Base-by-base conservation (phyloP, 1,140 invertebrate species). In the Drosophila micromelanica region DNA sequence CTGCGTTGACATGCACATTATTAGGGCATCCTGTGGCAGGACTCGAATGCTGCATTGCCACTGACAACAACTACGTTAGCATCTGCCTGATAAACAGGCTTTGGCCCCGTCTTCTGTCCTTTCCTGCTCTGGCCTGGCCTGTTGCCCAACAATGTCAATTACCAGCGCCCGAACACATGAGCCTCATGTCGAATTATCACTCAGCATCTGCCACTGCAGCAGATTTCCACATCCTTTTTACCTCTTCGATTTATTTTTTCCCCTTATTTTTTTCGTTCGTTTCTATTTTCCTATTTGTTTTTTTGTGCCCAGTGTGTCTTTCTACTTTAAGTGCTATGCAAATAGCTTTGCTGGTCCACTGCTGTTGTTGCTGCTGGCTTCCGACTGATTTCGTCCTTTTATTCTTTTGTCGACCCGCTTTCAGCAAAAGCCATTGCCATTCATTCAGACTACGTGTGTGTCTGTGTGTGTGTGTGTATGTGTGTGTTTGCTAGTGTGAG, bases 251-350 rank as follows among this genome's bases (percentile, higher is more conserved):
- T 63, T 55, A 37, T 38, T 9, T 48, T 40, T 32, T 37, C 17
- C 11, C n/a, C n/a, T n/a, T n/a, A n/a, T 63, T 40, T 32, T 20
- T 27, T 30, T 57, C n/a, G n/a, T 12, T 48, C 15, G 13, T 40
- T 56, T 38, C 30, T 32, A 17, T n/a, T 40, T 17, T 56, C 11
- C 7, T 23, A 3, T 20, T 51, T 32, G 27, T 9, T 30, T 2
- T 11, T 15, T 51, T 23, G 27, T 17, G n/a, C 17, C 46, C 9
- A 7, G 23, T 72, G 57, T 38, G 54, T 63, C 57, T 73, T 74
- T 57, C 51, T 81, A 77, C 77, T 81, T 77, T 77, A 81, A 77
- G 73, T 81, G 69, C 78, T 70, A 81, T 81, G 78, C 74, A 81
- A 81, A 81, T 76, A 76, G 73, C 73, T 68, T 69, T 56, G 37